A percentile compares a stretch with the other conserved stretches of the same genome.
phyloP scores from a whole-genome alignment of 2,888 invertebrate genomes.

The Cancer borealis region DNA sequence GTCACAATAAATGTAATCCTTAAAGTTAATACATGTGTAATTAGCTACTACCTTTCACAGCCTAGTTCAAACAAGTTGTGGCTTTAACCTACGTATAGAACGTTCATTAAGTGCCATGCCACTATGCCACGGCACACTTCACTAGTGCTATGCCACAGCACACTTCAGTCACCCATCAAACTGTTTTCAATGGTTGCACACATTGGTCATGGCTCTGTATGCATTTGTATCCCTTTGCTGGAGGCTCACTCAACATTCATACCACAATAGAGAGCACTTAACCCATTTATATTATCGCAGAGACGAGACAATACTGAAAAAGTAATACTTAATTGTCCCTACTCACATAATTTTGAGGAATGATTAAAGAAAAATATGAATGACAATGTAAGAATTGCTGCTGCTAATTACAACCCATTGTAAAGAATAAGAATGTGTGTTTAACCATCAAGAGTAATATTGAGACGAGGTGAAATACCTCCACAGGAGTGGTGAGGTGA shows the following conservation, averaged over 20 bases:
- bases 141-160: neutral
- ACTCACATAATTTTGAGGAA: neutral
- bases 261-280: neutral
- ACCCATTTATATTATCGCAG: neutral
- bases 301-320: neutral
- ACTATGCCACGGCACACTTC: neutral
- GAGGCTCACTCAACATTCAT: neutral
- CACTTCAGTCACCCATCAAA: neutral
- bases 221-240: neutral
- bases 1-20: constrained; percentile 62
- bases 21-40: constrained; percentile 55
- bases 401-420: neutral
- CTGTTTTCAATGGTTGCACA: neutral
- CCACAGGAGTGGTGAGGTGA: neutral
- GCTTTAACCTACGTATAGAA: neutral
- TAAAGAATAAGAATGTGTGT: neutral
- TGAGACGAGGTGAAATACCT: neutral
- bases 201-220: neutral
- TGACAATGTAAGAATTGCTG: neutral
- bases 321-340: neutral
- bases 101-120: neutral
- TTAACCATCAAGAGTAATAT: neutral
- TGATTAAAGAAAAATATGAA: neutral
- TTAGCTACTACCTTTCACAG: constrained; percentile 43
- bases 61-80: neutral